Conservation (phyloP, 1,140 invertebrate species). For the Oryzaephilus surinamensis region DNA sequence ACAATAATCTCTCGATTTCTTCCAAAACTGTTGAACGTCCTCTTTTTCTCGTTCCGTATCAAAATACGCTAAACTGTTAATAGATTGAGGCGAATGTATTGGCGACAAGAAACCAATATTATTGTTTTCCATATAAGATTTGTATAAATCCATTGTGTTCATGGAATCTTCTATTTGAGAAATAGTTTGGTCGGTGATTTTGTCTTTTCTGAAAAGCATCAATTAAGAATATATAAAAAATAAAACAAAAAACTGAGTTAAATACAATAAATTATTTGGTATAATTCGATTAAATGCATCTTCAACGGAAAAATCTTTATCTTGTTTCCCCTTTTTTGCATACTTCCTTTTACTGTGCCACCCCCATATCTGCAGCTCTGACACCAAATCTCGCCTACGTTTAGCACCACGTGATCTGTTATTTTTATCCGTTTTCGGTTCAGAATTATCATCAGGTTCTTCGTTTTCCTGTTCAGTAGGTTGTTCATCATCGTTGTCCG, state of each 20-base stretch:
- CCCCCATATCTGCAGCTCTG: slow-evolving; percentile 57
- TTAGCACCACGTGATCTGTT: slow-evolving; percentile 42
- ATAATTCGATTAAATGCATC: slow-evolving; percentile 51
- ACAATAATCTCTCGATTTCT: slow-evolving; percentile 38
- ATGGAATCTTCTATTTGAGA: slow-evolving; percentile 45
- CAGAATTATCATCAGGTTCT: slow-evolving; percentile 29
- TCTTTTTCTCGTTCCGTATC: slow-evolving; percentile 48
- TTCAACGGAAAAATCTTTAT: slow-evolving; percentile 52
- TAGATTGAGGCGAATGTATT: slow-evolving; percentile 20
- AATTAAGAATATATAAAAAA: slow-evolving; percentile 4
- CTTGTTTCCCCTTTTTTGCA: slow-evolving; percentile 48
- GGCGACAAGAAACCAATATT: slow-evolving; percentile 28
- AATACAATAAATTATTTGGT: slow-evolving; percentile 44
- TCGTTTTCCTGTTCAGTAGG: slow-evolving; percentile 29
- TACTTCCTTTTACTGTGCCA: slow-evolving; percentile 63
- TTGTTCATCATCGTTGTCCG: slow-evolving; percentile 33
- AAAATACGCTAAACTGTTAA: slow-evolving; percentile 45
- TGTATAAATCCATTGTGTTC: slow-evolving; percentile 52
- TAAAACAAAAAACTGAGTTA: not conserved
- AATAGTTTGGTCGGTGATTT: slow-evolving; percentile 24
- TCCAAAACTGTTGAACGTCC: slow-evolving; percentile 55
- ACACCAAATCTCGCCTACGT: slow-evolving; percentile 53
- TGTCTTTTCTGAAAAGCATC: slow-evolving; percentile 18
- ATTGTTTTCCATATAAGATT: slow-evolving; percentile 48
- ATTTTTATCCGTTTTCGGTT: slow-evolving; percentile 37